phyloP scores from a whole-genome alignment of 2,113 vertebrate genomes.

The Platichthys stellatus region DNA sequence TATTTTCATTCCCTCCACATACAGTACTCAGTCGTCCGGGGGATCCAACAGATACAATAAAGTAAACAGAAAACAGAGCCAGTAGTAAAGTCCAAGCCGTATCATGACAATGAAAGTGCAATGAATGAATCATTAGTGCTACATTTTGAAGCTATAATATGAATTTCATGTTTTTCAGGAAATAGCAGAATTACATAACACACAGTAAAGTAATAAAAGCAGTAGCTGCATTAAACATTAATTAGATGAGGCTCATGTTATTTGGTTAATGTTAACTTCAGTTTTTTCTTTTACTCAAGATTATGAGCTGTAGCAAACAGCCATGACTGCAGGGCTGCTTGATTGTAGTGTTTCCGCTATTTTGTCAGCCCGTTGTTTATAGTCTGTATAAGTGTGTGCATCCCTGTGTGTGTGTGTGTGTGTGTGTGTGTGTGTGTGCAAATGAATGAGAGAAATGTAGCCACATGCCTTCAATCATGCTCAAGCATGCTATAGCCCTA shows the following conservation, averaged over 20 bases:
- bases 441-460: slow-evolving; percentile 33
- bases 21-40: background rate
- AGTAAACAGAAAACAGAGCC: background rate
- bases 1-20: slow-evolving; percentile 3
- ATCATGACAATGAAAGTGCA: background rate
- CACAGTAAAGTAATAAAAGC: background rate
- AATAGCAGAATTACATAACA: too few relatives aligned
- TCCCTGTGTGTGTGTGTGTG: background rate
- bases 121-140: background rate
- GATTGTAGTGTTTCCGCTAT: background rate
- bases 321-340: background rate
- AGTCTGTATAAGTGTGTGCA: background rate
- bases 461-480: slow-evolving; percentile 68
- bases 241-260: background rate
- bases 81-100: background rate
- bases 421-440: slow-evolving; percentile 17
- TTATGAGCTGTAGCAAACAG: background rate
- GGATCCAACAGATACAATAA: background rate
- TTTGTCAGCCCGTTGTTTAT: background rate
- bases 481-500: slow-evolving; percentile 49
- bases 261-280: background rate
- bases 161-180: too few relatives aligned
- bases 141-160: too few relatives aligned
- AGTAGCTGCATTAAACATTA: background rate
- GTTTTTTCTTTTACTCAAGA: background rate